Percentiles rank a stretch among this genome's conserved stretches.
These are phyloP conservation scores for Solen grandis DNA, from an alignment of 1,140 invertebrate species.

Conservation along the genomic window DNA sequence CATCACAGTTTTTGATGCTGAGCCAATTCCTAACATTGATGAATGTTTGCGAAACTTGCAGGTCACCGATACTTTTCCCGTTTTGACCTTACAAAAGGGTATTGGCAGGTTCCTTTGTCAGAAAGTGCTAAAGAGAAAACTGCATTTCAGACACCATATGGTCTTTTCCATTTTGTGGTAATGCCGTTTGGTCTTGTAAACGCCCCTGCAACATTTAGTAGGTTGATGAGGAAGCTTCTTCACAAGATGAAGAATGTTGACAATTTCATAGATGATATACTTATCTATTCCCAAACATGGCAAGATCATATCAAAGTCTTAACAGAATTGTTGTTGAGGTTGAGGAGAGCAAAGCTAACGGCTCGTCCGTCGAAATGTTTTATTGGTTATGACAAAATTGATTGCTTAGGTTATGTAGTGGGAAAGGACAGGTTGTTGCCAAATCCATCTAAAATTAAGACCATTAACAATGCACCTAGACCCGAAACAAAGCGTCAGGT, in stretches of 20 bases:
- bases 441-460: conserved; percentile 72
- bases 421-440: conserved; percentile 55
- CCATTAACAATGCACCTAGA: conserved; percentile 61
- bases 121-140: conserved; percentile 17
- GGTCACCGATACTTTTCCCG: conserved; percentile 77
- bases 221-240: conserved; percentile 61
- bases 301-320: conserved; percentile 37
- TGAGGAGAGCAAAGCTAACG: conserved; percentile 46
- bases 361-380: conserved; percentile 53
- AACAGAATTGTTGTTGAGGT: background rate
- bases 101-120: conserved; percentile 56
- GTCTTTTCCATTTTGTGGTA: conserved; percentile 49
- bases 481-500: conserved; percentile 78
- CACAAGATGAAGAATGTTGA: conserved; percentile 42
- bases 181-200: conserved; percentile 68
- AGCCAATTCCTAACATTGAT: conserved; percentile 66
- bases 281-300: conserved; percentile 32
- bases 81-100: conserved; percentile 61
- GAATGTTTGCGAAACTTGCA: conserved; percentile 56
- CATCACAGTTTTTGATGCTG: conserved; percentile 60
- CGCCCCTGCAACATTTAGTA: conserved; percentile 41
- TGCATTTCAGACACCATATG: conserved; percentile 54
- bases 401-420: conserved; percentile 43
- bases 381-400: conserved; percentile 20
- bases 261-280: conserved; percentile 64